phyloP scores from a whole-genome alignment of 2,797 vertebrate species.

The Channa striata region DNA sequence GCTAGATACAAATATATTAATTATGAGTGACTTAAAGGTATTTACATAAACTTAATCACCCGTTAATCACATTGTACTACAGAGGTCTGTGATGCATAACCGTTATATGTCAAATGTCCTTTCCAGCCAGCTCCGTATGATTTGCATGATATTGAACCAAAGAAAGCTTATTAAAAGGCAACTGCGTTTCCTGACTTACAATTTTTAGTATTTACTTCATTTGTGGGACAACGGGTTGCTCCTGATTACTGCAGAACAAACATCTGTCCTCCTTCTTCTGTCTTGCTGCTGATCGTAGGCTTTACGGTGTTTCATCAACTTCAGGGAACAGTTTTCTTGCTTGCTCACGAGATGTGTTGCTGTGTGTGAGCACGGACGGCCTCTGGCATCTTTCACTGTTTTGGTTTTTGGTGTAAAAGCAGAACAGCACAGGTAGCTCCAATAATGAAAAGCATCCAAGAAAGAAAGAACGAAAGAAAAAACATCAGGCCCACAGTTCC shows the following conservation, averaged over 20 bases:
- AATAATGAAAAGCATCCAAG: slow-evolving; percentile 41
- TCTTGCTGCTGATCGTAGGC: background rate
- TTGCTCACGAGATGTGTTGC: slow-evolving; percentile 9
- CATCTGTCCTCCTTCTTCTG: background rate
- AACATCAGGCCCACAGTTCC: slow-evolving; percentile 18
- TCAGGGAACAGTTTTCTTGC: slow-evolving; percentile 5
- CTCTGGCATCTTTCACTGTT: background rate
- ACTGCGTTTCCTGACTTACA: no score
- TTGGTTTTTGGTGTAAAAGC: slow-evolving; percentile 8
- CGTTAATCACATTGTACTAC: no score
- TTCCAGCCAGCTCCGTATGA: no score
- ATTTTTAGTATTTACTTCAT: background rate
- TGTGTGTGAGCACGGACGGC: background rate
- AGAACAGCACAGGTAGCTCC: slow-evolving; percentile 16
- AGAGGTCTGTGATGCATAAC: no score
- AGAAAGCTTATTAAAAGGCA: no score
- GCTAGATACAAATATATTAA: no score
- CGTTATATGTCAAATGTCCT: no score
- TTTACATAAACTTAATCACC: no score
- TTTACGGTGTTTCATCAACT: slow-evolving; percentile 1
- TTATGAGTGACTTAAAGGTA: no score
- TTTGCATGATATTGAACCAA: no score
- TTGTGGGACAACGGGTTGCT: background rate
- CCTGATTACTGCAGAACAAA: background rate
- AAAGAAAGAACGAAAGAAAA: background rate